Evolutionary conservation across 2,113 vertebrate species (phyloP).

Genomic region (Ochotona princeps): DNA sequence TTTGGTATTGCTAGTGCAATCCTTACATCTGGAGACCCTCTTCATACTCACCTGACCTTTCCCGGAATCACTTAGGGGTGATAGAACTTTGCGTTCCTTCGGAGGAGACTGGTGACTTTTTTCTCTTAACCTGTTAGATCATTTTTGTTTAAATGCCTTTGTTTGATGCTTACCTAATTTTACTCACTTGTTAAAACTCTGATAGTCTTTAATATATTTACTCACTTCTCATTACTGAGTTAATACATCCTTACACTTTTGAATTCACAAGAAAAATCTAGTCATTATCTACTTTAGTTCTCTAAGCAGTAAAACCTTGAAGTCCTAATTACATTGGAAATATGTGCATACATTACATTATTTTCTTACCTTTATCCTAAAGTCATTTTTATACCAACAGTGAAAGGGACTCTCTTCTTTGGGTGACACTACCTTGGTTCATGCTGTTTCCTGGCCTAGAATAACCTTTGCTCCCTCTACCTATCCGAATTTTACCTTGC

Average conservation of each 20-base stretch:
- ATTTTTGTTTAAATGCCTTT: neutral
- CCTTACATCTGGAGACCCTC: neutral
- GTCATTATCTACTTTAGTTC: neutral
- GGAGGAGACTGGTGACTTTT: neutral
- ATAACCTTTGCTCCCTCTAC: slow-evolving; percentile 21
- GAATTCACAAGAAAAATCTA: neutral
- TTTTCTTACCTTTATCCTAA: neutral
- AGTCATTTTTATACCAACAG: neutral
- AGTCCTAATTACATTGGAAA: neutral
- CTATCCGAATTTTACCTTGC: slow-evolving; percentile 34
- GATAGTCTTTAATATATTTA: slow-evolving; percentile 11
- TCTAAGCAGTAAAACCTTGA: slow-evolving; percentile 40
- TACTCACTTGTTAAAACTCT: neutral
- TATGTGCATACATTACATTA: neutral
- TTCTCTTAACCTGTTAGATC: neutral
- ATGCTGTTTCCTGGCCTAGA: neutral
- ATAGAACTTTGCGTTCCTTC: slow-evolving; percentile 11
- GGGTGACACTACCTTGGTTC: neutral
- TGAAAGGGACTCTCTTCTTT: neutral
- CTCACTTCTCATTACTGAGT: neutral
- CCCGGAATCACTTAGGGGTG: neutral
- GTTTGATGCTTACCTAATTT: slow-evolving; percentile 38
- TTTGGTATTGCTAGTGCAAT: slow-evolving; percentile 7
- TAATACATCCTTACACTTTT: slow-evolving; percentile 24
- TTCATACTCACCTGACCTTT: neutral